Conservation (phyloP, 2,113 vertebrate genomes). For the Hippocampus mohnikei region DNA sequence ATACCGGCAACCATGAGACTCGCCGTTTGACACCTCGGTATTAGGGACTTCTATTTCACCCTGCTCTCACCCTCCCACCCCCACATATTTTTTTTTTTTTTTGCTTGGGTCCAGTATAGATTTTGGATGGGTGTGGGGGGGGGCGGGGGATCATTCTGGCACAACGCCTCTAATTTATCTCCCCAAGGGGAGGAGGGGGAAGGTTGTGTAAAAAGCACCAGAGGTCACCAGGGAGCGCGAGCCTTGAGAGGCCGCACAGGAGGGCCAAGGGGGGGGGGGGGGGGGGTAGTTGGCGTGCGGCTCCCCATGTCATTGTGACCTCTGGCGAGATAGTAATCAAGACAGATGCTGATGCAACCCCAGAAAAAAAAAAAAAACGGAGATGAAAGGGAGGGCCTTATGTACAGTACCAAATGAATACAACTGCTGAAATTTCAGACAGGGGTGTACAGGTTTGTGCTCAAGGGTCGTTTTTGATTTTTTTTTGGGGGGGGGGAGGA, state of each 20-base stretch:
- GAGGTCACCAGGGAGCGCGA: conserved; percentile 72
- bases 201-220: conserved; percentile 60
- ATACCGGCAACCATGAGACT: background rate
- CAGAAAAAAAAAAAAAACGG: conserved; percentile 9
- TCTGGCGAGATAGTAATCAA: conserved; percentile 61
- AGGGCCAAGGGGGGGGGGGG: conserved; percentile 42
- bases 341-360: conserved; percentile 52
- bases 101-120: conserved; percentile 64
- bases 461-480: background rate
- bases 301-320: conserved; percentile 75
- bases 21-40: background rate
- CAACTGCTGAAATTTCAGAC: background rate
- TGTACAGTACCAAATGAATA: conserved; percentile 22
- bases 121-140: conserved; percentile 44
- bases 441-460: background rate
- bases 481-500: background rate
- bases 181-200: conserved; percentile 64
- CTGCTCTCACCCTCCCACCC: conserved; percentile 30
- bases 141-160: conserved; percentile 65
- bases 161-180: conserved; percentile 78
- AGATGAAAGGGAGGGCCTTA: background rate
- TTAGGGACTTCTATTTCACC: conserved; percentile 46
- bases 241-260: conserved; percentile 39
- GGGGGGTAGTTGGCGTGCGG: conserved; percentile 66
- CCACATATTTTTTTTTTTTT: conserved; percentile 35